phyloP scores from a whole-genome alignment of 2,113 vertebrate species.

The Tupaia tana region DNA sequence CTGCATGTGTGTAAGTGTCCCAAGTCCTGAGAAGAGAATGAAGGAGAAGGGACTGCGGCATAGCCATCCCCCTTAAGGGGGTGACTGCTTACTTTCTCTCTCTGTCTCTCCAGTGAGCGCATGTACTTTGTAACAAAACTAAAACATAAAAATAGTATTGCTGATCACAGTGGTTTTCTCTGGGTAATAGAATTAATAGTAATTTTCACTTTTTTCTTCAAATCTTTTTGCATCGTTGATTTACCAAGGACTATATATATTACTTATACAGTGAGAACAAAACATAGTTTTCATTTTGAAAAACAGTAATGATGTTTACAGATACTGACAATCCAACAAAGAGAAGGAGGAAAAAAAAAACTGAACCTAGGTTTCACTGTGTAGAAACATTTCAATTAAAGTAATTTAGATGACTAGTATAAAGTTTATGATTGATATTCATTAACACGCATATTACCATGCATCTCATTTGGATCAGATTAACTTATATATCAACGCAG shows the following conservation, averaged over 20 bases:
- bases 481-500: neutral
- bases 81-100: too few relatives aligned
- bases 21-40: too few relatives aligned
- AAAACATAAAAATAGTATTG: neutral
- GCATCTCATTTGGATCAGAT: neutral
- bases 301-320: neutral
- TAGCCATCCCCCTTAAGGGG: too few relatives aligned
- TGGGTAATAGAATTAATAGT: neutral
- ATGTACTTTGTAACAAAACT: neutral
- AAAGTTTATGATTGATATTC: neutral
- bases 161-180: neutral
- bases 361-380: neutral
- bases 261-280: neutral
- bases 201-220: neutral
- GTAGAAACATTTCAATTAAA: neutral
- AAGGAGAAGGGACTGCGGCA: too few relatives aligned
- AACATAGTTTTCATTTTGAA: neutral
- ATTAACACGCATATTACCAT: neutral
- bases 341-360: neutral
- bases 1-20: too few relatives aligned
- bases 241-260: neutral
- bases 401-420: neutral
- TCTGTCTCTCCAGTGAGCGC: neutral
- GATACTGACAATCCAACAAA: neutral
- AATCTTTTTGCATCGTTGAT: neutral